A percentile compares a stretch with the other conserved stretches of the same genome.
Conservation (phyloP, 2,113 vertebrate species). For the Smithornis capensis region DNA sequence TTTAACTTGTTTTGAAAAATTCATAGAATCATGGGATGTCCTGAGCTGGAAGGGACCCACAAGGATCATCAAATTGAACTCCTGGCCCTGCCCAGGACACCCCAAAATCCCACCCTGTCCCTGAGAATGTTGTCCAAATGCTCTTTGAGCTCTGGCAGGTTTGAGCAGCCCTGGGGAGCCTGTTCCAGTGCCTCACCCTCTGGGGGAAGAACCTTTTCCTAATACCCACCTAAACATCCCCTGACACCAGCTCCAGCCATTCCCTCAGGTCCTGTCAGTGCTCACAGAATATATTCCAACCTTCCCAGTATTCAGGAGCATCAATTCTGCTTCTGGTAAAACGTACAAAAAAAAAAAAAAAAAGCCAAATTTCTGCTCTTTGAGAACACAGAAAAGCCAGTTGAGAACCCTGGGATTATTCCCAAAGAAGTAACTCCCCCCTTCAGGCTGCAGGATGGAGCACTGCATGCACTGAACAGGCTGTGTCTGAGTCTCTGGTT, state of each 20-base stretch:
- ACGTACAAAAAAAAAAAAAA: accelerated
- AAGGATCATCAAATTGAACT: background rate
- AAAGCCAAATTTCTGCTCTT: accelerated
- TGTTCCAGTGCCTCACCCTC: background rate
- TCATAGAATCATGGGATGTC: background rate
- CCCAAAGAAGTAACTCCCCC: accelerated
- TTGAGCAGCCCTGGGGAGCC: background rate
- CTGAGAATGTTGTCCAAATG: background rate
- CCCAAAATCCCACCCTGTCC: background rate
- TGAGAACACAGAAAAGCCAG: background rate
- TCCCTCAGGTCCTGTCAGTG: background rate
- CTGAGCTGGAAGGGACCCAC: background rate
- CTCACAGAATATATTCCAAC: background rate
- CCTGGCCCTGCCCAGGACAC: background rate
- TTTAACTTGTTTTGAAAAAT: background rate
- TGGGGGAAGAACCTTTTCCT: background rate
- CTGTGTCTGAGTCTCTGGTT: background rate
- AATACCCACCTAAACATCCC: background rate
- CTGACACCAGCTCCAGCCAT: background rate
- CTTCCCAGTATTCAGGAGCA: background rate
- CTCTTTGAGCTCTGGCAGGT: background rate
- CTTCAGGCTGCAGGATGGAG: background rate
- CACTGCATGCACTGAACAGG: accelerated
- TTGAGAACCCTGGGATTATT: background rate
- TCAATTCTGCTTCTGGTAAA: background rate